Evolutionary conservation across 2,797 vertebrate species (phyloP), one percentile per base, ranked within the genome.

Genomic region (Eurystomus glaucurus): DNA sequence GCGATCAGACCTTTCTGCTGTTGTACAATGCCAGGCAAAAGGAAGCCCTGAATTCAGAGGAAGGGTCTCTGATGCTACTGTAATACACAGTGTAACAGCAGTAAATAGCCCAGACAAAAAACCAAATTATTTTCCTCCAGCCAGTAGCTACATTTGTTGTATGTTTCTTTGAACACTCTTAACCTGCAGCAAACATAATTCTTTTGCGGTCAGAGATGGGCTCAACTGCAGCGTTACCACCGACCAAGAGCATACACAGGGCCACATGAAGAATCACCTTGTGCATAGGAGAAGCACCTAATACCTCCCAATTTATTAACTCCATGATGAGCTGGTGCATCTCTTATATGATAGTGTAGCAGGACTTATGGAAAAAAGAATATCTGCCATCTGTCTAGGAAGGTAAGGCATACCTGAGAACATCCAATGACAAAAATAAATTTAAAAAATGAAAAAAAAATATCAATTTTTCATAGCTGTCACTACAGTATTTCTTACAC

Each of bases 181-280:
- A 52, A 86, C 22, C 65, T 61, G 45, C 28, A 35, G 48, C n/a
- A 64, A 78, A 60, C 9, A 55, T 29, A n/a, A 4, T 26, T 46
- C 75, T 77, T 43, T 43, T 55, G 33, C 46, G 29, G 26, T 9
- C 23, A 43, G 12, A 29, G 23, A 4, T 1, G 1, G 28, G 45
- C 4, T 55, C 11, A 85, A n/a, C 0, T 2, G 14, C 39, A 60
- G 68, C 25, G 14, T 10, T 57, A 66, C 19, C 10, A 2, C n/a
- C 14, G 37, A 35, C 10, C 41, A 41, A 31, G 41, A 18, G 31
- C 29, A 6, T 0, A 3, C 15, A 4, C 0, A 1, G 31, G 25
- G 11, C 20, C 2, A 26, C 0, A 0, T 3, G 35, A 52, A 85
- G 58, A 68, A 28, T 17, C 23, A 19, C 15, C 54, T 9, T 3